phyloP scores from a whole-genome alignment of 2,113 vertebrate genomes.

The Holacanthus passer region DNA sequence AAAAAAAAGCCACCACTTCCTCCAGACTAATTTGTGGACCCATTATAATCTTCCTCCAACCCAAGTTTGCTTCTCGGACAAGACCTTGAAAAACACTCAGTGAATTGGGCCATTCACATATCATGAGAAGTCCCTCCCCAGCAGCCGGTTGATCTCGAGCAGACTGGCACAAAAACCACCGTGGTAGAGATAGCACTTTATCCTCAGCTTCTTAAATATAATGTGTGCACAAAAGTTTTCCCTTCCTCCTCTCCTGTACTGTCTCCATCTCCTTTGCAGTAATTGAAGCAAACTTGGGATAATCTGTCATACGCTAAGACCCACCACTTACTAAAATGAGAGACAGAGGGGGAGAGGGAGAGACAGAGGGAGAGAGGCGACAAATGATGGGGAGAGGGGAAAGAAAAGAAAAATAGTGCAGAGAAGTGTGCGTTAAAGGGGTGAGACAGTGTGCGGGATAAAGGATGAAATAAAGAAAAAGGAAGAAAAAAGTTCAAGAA shows the following conservation, averaged over 20 bases:
- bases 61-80: slow-evolving; percentile 68
- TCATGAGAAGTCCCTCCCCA: slow-evolving; percentile 62
- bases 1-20: slow-evolving; percentile 45
- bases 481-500: slow-evolving; percentile 80
- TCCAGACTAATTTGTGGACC: slow-evolving; percentile 59
- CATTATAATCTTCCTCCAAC: slow-evolving; percentile 61
- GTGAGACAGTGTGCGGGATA: slow-evolving; percentile 76
- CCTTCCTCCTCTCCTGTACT: slow-evolving; percentile 77
- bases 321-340: slow-evolving; percentile 85
- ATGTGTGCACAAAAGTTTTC: slow-evolving; percentile 86
- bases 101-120: slow-evolving; percentile 70
- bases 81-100: slow-evolving; percentile 73
- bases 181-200: slow-evolving; percentile 75
- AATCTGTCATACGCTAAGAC: slow-evolving; percentile 87
- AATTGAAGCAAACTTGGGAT: slow-evolving; percentile 87
- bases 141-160: slow-evolving; percentile 70
- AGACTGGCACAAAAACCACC: slow-evolving; percentile 69
- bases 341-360: slow-evolving; percentile 63
- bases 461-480: slow-evolving; percentile 81
- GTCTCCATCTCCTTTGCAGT: slow-evolving; percentile 84
- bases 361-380: slow-evolving; percentile 47
- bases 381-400: slow-evolving; percentile 67
- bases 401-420: slow-evolving; percentile 67
- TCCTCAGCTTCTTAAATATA: slow-evolving; percentile 93
- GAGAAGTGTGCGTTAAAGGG: slow-evolving; percentile 72